Conservation (phyloP, 1,140 invertebrate species). For the Cheumatopsyche charites region DNA sequence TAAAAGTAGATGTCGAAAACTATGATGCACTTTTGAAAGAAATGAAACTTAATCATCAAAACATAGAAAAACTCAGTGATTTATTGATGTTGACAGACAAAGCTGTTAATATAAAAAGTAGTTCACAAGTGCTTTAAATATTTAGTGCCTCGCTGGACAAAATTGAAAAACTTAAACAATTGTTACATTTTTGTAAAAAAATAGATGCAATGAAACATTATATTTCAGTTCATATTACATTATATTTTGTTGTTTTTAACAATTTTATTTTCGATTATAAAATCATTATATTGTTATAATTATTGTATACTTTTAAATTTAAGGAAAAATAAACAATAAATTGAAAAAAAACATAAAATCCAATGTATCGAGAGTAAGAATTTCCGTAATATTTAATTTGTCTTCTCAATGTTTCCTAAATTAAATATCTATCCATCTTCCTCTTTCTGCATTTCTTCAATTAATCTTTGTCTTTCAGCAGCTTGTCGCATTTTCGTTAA, state of each 20-base stretch:
- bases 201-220: not conserved
- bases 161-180: not conserved
- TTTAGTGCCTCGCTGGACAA: conserved; percentile 28
- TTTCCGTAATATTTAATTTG: too few relatives aligned
- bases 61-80: conserved; percentile 44
- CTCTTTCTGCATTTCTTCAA: conserved; percentile 76
- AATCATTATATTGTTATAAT: not conserved
- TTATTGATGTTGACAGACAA: conserved; percentile 46
- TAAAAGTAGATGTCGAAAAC: conserved; percentile 81
- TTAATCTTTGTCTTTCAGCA: conserved; percentile 78
- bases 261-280: not conserved
- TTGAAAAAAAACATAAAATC: too few relatives aligned
- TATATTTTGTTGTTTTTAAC: not conserved
- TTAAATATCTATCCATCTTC: conserved; percentile 52
- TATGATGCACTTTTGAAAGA: conserved; percentile 53
- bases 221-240: not conserved
- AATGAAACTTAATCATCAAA: conserved; percentile 46
- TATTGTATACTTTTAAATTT: not conserved
- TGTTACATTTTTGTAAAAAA: not conserved
- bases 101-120: conserved; percentile 43
- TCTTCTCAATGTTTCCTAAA: too few relatives aligned
- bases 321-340: not conserved
- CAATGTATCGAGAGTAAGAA: too few relatives aligned
- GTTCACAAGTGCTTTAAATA: conserved; percentile 44
- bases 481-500: conserved; percentile 80